Evolutionary conservation across 2,797 vertebrate species (phyloP).

Genomic region (Mionectes olivaceus): DNA sequence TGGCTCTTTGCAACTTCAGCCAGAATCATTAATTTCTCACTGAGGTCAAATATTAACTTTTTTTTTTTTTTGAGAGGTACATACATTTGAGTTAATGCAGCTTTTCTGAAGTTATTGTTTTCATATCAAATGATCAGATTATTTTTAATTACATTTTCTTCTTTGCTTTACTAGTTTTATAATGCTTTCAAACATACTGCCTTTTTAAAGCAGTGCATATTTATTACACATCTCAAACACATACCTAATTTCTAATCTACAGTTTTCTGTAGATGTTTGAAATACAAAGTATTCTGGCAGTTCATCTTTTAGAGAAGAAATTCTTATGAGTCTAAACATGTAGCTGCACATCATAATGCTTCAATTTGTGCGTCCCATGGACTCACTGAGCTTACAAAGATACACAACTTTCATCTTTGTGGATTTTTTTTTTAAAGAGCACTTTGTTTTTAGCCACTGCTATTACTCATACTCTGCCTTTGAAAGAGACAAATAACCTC

Average conservation of each 20-base stretch:
- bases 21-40: not conserved
- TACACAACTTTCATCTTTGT: not conserved
- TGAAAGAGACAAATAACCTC: not conserved
- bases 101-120: not conserved
- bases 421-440: not conserved
- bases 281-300: not conserved
- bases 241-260: not conserved
- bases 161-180: not conserved
- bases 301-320: not conserved
- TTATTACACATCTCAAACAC: not conserved
- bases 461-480: constrained; percentile 6
- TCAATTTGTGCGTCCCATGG: not conserved
- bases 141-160: not conserved
- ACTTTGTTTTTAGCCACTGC: constrained; percentile 25
- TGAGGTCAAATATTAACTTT: not conserved
- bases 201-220: not conserved
- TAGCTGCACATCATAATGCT: not conserved
- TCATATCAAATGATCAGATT: not conserved
- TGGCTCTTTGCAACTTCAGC: not conserved
- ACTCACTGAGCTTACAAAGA: not conserved
- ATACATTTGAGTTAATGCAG: accelerated
- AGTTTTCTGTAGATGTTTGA: not conserved
- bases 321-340: not conserved
- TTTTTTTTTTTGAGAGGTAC: not conserved
- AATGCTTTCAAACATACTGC: not conserved